Evolutionary conservation across 2,888 invertebrate genomes (phyloP), one percentile per base, ranked within the genome.

Genomic region (Troides aeacus): DNA sequence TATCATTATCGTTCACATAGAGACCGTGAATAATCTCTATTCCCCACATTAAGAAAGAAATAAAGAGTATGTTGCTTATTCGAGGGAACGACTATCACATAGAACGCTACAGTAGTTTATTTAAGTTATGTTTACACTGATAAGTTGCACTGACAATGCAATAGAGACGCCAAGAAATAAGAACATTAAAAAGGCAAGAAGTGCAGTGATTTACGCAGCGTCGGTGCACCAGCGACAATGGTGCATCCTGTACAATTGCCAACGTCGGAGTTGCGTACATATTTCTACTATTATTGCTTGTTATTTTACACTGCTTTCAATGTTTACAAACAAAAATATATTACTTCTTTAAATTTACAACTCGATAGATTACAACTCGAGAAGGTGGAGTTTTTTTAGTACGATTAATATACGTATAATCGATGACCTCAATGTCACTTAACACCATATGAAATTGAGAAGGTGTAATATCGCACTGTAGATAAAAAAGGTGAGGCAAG

Each of bases 191-290:
- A 77, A 82, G 78, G 80, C 79, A 83, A 79, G 81, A 77, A 79
- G 77, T 74, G 77, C 77, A 72, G 79, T 87, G 84, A 87, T 87
- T 85, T 86, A 86, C 76, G 77, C 64, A 72, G 73, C 74, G 71
- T 72, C 71, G 71, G 71, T 70, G 71, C 75, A 75, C 75, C 73
- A 73, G 72, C 76, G 75, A 77, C 77, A 77, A 72, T 64, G 68
- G 67, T 67, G 70, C 75, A 74, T 74, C 72, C 63, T 73, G 76
- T 73, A 69, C 64, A 73, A 73, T 75, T 77, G 81, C 81, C 79
- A 78, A 77, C 73, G 72, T 74, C 72, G 73, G 75, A 72, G 66
- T 76, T 76, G 72, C 73, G 68, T 73, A 78, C 74, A 75, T 78
- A 78, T 77, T 79, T 79, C 75, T 75, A 60, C 66, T 60, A 74